phyloP scores from a whole-genome alignment of 2,113 vertebrate species.

The Nesogale talazaci region DNA sequence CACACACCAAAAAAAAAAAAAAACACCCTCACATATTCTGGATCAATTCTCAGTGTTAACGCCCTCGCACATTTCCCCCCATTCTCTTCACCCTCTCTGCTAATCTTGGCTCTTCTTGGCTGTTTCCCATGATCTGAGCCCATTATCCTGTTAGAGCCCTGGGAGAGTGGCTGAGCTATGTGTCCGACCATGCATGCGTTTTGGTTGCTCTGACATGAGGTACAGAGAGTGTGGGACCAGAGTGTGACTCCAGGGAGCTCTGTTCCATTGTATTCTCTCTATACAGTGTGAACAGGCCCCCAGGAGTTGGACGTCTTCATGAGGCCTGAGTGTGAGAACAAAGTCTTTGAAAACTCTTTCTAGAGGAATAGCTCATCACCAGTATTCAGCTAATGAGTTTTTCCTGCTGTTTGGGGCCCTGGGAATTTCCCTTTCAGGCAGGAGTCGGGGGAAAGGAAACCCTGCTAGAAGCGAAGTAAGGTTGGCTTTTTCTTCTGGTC shows the following conservation, averaged over 20 bases:
- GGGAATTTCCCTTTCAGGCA: slow-evolving; percentile 25
- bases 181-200: slow-evolving; percentile 8
- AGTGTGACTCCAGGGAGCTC: background rate
- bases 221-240: background rate
- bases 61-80: background rate
- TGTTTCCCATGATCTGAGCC: slow-evolving; percentile 9
- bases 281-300: slow-evolving; percentile 3
- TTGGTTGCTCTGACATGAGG: background rate
- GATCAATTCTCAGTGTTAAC: slow-evolving; percentile 34
- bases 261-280: background rate
- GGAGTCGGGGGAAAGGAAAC: slow-evolving; percentile 10
- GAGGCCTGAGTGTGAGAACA: slow-evolving; percentile 16
- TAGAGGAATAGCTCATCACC: slow-evolving; percentile 53
- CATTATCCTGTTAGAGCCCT: background rate
- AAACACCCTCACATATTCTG: background rate
- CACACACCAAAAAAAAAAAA: background rate
- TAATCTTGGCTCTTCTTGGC: background rate
- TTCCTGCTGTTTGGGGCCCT: slow-evolving; percentile 1
- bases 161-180: background rate
- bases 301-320: background rate
- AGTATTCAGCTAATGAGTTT: slow-evolving; percentile 22
- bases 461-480: slow-evolving; percentile 15
- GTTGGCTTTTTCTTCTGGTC: background rate
- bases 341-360: slow-evolving; percentile 36
- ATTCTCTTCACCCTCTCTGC: background rate